Percentiles rank a stretch among this genome's conserved stretches.
Evolutionary conservation across 2,888 invertebrate genomes (phyloP).

Genomic region (Andricus curvator): DNA sequence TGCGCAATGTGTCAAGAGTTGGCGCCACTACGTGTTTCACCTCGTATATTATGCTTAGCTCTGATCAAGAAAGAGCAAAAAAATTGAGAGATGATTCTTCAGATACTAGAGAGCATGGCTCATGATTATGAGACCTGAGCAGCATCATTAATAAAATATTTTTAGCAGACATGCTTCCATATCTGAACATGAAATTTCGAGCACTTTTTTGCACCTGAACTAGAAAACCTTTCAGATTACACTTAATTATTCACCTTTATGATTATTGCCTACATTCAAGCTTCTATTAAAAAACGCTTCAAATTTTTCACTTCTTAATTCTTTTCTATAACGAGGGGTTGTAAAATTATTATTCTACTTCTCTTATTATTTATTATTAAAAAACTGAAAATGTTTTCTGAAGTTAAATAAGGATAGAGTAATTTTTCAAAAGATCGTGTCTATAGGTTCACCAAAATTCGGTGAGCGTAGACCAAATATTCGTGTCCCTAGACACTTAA

Average conservation of each 20-base stretch:
- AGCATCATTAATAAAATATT: slow-evolving; percentile 7
- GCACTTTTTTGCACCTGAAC: neutral
- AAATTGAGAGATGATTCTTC: neutral
- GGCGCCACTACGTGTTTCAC: slow-evolving; percentile 18
- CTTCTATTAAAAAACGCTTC: neutral
- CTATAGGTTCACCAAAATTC: no score
- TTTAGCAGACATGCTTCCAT: neutral
- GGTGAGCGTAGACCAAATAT: no score
- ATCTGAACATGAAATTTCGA: neutral
- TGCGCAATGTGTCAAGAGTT: slow-evolving; percentile 24
- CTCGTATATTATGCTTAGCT: neutral
- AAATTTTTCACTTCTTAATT: neutral
- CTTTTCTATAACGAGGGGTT: neutral
- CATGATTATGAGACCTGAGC: neutral
- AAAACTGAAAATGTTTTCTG: neutral
- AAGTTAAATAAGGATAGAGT: no score
- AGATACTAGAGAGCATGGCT: neutral
- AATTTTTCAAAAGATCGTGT: no score
- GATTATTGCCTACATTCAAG: neutral
- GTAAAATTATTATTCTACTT: no score
- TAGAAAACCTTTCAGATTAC: neutral
- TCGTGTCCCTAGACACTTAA: no score
- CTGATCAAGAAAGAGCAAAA: slow-evolving; percentile 6
- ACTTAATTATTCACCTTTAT: neutral
- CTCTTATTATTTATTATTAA: neutral